Conservation (phyloP, 2,113 vertebrate species). For the Hyperoodon ampullatus region DNA sequence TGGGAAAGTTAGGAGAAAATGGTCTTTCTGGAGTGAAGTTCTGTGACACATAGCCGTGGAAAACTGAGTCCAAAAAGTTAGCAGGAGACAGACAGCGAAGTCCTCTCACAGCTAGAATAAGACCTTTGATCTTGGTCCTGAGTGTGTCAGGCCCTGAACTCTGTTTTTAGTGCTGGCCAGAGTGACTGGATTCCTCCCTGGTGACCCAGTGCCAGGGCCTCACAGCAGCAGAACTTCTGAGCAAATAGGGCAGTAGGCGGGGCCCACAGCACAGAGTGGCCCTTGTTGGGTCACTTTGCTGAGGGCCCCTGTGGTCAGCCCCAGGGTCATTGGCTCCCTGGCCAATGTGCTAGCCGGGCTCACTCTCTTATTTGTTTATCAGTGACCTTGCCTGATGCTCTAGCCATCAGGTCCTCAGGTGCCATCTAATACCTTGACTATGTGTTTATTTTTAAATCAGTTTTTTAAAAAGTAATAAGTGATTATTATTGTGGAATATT, state of each 20-base stretch:
- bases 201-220: not conserved
- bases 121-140: not conserved
- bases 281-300: not conserved
- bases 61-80: not conserved
- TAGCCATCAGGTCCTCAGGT: not conserved
- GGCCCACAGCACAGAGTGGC: not conserved
- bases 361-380: not conserved
- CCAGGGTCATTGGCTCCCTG: constrained; percentile 6
- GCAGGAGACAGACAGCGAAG: not conserved
- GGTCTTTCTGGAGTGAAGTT: not conserved
- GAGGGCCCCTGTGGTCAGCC: not conserved
- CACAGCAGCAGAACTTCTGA: not conserved
- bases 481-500: not conserved
- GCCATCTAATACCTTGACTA: not conserved
- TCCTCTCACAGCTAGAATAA: not conserved
- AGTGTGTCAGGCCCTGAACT: not conserved
- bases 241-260: not conserved
- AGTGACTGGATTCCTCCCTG: not conserved
- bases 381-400: not conserved
- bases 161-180: not conserved
- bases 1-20: not conserved
- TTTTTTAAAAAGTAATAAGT: not conserved
- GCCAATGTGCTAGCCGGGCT: not conserved
- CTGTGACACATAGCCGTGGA: not conserved
- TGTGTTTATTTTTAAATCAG: not conserved